phyloP scores from a whole-genome alignment of 2,888 invertebrate genomes.

The Drosophila colorata region DNA sequence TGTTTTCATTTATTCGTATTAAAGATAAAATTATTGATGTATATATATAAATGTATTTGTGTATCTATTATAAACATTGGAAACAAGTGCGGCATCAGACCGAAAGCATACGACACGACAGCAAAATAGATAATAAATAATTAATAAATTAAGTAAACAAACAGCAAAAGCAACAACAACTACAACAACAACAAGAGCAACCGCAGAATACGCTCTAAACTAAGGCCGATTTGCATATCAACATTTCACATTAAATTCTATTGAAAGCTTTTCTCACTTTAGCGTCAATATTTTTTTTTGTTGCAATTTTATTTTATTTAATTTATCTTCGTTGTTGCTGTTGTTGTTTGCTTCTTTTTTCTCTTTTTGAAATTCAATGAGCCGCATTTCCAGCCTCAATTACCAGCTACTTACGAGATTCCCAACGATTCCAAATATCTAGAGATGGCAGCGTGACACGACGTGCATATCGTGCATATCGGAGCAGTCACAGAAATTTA shows the following conservation, averaged over 20 bases:
- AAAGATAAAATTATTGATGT: slow-evolving; percentile 34
- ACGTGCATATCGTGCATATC: not conserved
- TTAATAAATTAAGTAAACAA: slow-evolving; percentile 74
- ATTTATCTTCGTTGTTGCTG: not conserved
- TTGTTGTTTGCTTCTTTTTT: slow-evolving; percentile 6
- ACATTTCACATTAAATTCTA: slow-evolving; percentile 75
- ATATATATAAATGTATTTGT: not conserved
- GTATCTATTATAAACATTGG: no score
- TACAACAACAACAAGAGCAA: slow-evolving; percentile 12
- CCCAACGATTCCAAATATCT: not conserved
- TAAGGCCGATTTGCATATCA: slow-evolving; percentile 67
- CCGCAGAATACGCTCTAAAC: slow-evolving; percentile 17
- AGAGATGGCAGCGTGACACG: slow-evolving; percentile 20
- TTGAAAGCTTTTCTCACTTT: slow-evolving; percentile 79
- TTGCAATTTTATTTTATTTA: not conserved
- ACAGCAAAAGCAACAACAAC: slow-evolving; percentile 25
- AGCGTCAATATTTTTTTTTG: slow-evolving; percentile 54
- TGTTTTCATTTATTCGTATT: slow-evolving; percentile 66
- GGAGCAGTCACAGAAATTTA: no score
- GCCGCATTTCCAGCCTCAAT: slow-evolving; percentile 56
- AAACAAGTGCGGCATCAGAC: slow-evolving; percentile 18
- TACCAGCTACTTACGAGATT: slow-evolving; percentile 23
- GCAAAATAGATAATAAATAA: slow-evolving; percentile 71
- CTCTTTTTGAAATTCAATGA: slow-evolving; percentile 65
- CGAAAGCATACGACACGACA: slow-evolving; percentile 49